Evolutionary conservation across 2,888 invertebrate genomes (phyloP).

Genomic region (Xestia c-nigrum): DNA sequence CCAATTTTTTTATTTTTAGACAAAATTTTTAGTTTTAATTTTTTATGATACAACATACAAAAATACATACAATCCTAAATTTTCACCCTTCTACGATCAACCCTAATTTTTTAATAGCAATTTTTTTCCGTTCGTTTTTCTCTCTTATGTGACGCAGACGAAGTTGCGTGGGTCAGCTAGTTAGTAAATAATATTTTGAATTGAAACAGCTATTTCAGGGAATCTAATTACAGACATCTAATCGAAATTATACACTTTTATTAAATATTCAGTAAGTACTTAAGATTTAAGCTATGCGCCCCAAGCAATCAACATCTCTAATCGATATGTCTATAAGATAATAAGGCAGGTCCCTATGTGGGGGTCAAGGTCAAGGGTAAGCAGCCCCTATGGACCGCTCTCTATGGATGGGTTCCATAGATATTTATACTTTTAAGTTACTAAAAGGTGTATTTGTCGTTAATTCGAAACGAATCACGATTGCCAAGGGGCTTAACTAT

Average conservation of each 20-base stretch:
- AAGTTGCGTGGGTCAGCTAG: too few relatives aligned
- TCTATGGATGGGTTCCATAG: not conserved
- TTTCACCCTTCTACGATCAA: too few relatives aligned
- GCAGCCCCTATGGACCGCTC: too few relatives aligned
- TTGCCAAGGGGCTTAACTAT: not conserved
- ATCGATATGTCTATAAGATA: not conserved
- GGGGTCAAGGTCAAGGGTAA: not conserved
- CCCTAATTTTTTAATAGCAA: too few relatives aligned
- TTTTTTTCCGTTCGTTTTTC: too few relatives aligned
- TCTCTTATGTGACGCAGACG: too few relatives aligned
- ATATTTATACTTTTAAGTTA: not conserved
- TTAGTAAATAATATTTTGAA: too few relatives aligned
- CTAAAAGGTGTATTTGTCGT: not conserved
- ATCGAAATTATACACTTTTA: not conserved
- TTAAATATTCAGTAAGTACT: not conserved
- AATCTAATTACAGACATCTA: not conserved
- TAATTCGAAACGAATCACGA: not conserved
- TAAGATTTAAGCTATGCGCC: not conserved
- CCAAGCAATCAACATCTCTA: not conserved
- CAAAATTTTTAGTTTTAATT: too few relatives aligned
- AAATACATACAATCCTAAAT: too few relatives aligned
- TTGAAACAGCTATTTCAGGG: not conserved
- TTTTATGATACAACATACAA: too few relatives aligned
- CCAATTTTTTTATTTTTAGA: too few relatives aligned
- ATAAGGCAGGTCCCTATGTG: not conserved